These are phyloP conservation scores for Erithacus rubecula DNA, from an alignment of 2,797 vertebrate species.

Conservation along the genomic window DNA sequence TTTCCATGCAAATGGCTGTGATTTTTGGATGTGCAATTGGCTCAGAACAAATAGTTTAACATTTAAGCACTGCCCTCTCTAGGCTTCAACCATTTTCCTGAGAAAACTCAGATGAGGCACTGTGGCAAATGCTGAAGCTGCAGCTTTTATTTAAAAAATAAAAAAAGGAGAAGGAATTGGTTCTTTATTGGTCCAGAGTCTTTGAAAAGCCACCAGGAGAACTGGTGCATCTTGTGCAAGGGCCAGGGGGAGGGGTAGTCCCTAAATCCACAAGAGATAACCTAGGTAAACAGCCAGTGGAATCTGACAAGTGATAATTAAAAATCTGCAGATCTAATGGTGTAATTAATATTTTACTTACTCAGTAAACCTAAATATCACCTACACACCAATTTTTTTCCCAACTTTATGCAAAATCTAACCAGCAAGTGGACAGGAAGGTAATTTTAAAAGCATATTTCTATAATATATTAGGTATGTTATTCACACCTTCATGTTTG, in stretches of 20 bases:
- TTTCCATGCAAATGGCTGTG: background rate
- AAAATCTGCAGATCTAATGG: background rate
- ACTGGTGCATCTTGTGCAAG: background rate
- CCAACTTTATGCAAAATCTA: background rate
- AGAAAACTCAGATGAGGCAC: background rate
- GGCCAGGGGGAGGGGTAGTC: background rate
- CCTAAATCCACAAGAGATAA: constrained; percentile 2
- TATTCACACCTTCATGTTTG: background rate
- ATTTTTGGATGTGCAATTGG: background rate
- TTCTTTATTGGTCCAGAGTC: background rate
- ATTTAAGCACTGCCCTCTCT: background rate
- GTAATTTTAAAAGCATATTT: background rate
- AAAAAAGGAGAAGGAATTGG: background rate
- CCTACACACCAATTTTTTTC: background rate
- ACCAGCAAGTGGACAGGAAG: background rate
- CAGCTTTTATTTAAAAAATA: background rate
- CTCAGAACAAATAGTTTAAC: background rate
- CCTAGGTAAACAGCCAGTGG: constrained; percentile 16
- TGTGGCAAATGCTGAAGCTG: background rate
- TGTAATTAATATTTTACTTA: constrained; percentile 27
- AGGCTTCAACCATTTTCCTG: background rate
- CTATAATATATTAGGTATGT: background rate
- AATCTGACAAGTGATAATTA: constrained; percentile 41
- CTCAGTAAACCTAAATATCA: background rate
- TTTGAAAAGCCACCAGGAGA: constrained; percentile 14